Conservation (phyloP, 1,140 invertebrate genomes). For the Brachionus sp. region DNA sequence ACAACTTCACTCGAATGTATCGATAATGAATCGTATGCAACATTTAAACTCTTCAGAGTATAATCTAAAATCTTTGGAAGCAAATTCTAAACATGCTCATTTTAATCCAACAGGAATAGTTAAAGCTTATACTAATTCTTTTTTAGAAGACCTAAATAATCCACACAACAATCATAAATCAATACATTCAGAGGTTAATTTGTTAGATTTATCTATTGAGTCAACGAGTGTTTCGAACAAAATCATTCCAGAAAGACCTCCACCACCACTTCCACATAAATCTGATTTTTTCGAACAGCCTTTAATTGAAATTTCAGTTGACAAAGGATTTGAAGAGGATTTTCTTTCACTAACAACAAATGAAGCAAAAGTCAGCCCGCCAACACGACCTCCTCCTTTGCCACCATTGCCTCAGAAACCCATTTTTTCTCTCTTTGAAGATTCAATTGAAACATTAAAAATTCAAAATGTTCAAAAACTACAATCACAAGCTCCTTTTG, state of each 20-base stretch:
- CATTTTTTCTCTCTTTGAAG: slow-evolving; percentile 2
- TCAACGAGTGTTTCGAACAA: background rate
- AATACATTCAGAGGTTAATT: background rate
- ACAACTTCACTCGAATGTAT: slow-evolving; percentile 7
- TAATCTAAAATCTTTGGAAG: background rate
- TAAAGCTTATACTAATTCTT: slow-evolving; percentile 20
- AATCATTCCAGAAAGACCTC: background rate
- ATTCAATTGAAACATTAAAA: background rate
- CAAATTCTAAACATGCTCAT: background rate
- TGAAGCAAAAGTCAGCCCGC: background rate
- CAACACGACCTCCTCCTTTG: slow-evolving; percentile 6
- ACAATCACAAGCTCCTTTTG: background rate
- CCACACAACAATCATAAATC: background rate
- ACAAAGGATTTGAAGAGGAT: background rate
- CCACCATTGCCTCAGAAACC: slow-evolving; percentile 19
- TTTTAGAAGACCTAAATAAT: background rate
- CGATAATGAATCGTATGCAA: slow-evolving; percentile 11
- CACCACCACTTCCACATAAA: slow-evolving; percentile 27
- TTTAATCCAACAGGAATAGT: slow-evolving; percentile 5
- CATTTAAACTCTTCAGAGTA: background rate
- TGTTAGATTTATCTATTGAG: background rate
- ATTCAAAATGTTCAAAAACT: background rate
- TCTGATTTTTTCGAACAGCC: background rate
- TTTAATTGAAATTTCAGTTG: background rate
- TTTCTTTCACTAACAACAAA: background rate